Evolutionary conservation across 2,113 vertebrate genomes (phyloP), one percentile per base, ranked within the genome.

Genomic region (Globicephala melas): DNA sequence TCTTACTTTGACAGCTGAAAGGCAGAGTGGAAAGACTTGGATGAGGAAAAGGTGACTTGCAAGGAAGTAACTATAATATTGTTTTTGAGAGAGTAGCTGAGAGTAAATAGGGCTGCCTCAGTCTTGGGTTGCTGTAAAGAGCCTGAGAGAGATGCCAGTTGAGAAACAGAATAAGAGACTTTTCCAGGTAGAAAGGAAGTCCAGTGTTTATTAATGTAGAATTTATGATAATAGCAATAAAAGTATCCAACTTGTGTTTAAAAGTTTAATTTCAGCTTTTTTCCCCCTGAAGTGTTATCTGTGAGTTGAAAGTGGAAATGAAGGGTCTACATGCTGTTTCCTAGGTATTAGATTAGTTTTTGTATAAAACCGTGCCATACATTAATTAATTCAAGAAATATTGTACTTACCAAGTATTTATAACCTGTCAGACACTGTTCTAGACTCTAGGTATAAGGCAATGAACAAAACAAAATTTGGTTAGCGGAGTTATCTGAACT

Each of bases 191-290:
- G 6, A 91, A 81, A 83, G 21, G 7, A 90, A 93, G 38, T 28
- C 41, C 2, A 77, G 15, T 38, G 38, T 73, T 77, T 93, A 55
- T 23, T 82, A 25, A 87, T 38, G 55, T 86, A 94, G 36, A 63
- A 65, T 90, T 83, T 94, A 68, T 96, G 63, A 77, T 79, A 44
- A 85, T 36, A 60, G 68, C 67, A 38, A 62, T 70, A 90, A 89
- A 77, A 85, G 82, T 65, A 92, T 31, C 36, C 67, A 86, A n/a
- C 4, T 28, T 73, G 33, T 86, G 18, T 28, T 94, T 90, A 79
- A 68, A 77, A 44, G 44, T 73, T 84, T 67, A 82, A 86, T 91
- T 94, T 94, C 80, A 83, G 31, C 8, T 50, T 20, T 55, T 94
- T 38, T 91, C 58, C 55, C 33, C 33, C 33, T 50, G 44, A 50